Percentiles rank a stretch among this genome's conserved stretches.
phyloP scores from a whole-genome alignment of 2,113 vertebrate species.

The Ploceus nigricollis region DNA sequence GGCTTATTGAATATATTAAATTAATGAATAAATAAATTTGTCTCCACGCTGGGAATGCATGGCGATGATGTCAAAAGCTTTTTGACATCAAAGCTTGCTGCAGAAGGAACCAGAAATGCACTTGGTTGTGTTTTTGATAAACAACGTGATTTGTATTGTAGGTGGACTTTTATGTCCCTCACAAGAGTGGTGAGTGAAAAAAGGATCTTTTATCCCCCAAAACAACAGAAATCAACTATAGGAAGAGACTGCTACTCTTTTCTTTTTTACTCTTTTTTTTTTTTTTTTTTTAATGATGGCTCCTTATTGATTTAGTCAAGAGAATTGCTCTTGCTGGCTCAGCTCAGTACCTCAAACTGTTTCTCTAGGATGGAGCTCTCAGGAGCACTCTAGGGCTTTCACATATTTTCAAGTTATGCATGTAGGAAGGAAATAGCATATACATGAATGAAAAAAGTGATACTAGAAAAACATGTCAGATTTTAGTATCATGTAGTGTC shows the following conservation, averaged over 20 bases:
- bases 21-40: conserved; percentile 69
- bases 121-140: background rate
- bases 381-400: background rate
- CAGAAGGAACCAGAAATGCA: background rate
- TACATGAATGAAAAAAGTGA: background rate
- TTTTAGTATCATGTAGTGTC: background rate
- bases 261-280: background rate
- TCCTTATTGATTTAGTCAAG: background rate
- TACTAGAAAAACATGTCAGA: background rate
- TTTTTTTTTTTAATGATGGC: too few relatives aligned
- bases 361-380: background rate
- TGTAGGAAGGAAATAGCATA: background rate
- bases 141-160: background rate
- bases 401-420: background rate
- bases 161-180: background rate
- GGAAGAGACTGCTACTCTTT: background rate
- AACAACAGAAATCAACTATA: background rate
- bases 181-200: background rate
- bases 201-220: background rate
- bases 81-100: background rate
- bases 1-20: conserved; percentile 71
- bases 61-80: background rate
- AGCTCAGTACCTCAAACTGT: background rate
- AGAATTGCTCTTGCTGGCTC: background rate
- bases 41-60: background rate